A percentile compares a stretch with the other conserved stretches of the same genome.
phyloP scores from a whole-genome alignment of 2,113 vertebrate genomes.

The Tamias sibiricus region DNA sequence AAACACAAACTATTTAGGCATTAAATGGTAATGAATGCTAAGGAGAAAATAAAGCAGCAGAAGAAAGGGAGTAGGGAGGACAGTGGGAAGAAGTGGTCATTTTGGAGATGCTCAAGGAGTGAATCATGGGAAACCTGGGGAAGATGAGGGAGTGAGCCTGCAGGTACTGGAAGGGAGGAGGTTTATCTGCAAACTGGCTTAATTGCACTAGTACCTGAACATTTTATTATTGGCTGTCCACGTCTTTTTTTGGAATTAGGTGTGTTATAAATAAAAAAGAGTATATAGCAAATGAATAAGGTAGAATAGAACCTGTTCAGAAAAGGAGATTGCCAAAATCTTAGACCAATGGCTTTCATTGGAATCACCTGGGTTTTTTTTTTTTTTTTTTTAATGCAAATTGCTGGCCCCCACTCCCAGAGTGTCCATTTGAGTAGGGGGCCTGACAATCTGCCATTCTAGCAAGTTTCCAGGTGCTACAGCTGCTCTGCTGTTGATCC shows the following conservation, averaged over 20 bases:
- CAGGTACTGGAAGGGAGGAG: neutral
- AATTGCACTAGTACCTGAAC: neutral
- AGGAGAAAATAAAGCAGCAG: neutral
- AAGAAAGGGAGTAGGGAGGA: neutral
- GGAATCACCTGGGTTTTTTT: neutral
- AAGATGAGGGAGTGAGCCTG: neutral
- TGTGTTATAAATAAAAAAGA: slow-evolving; percentile 34
- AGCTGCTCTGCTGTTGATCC: neutral
- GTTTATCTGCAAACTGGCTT: neutral
- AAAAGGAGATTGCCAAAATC: neutral
- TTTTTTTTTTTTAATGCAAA: neutral
- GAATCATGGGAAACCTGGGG: neutral
- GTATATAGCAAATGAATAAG: neutral
- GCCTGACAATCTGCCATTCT: neutral
- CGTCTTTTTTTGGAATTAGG: neutral
- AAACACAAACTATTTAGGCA: neutral
- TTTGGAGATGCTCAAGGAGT: neutral
- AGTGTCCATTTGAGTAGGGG: neutral
- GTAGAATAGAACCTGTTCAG: neutral
- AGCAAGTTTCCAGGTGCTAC: neutral
- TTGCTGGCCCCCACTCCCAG: neutral
- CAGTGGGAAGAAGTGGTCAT: neutral
- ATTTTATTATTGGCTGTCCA: neutral
- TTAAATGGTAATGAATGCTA: neutral
- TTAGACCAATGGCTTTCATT: neutral